Evolutionary conservation across 2,888 invertebrate species (phyloP).

Genomic region (Drosophila nigritarsus): DNA sequence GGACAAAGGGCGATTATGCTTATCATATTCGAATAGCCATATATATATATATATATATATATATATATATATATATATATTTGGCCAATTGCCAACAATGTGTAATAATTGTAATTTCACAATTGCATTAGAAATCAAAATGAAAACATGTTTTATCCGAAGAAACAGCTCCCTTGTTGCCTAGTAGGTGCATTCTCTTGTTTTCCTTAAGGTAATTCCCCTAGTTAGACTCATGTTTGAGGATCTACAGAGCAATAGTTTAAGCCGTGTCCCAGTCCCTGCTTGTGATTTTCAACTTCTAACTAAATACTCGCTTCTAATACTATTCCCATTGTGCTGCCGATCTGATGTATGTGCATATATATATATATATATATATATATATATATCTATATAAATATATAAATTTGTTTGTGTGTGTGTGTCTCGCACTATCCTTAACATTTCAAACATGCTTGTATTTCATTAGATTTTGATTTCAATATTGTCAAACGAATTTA

Average conservation of each 20-base stretch:
- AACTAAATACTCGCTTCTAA: neutral
- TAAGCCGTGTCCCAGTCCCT: neutral
- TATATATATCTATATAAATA: neutral
- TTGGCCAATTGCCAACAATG: too few relatives aligned
- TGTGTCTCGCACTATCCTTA: slow-evolving; percentile 12
- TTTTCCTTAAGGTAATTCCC: neutral
- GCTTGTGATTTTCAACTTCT: neutral
- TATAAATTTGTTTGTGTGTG: slow-evolving; percentile 2
- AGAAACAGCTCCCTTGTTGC: neutral
- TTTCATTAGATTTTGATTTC: slow-evolving; percentile 21
- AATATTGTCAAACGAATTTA: slow-evolving; percentile 56
- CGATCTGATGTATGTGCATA: slow-evolving; percentile 2
- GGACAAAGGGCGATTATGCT: neutral
- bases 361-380: neutral
- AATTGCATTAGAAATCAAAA: neutral
- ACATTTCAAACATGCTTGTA: slow-evolving; percentile 9
- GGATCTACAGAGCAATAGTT: neutral
- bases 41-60: too few relatives aligned
- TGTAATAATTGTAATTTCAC: neutral
- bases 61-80: too few relatives aligned
- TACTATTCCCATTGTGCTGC: neutral
- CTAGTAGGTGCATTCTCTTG: neutral
- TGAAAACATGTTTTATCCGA: neutral
- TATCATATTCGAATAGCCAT: neutral
- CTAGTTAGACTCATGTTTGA: neutral